Base-by-base conservation (phyloP, 1,140 invertebrate genomes). In the Sycobia sp. region DNA sequence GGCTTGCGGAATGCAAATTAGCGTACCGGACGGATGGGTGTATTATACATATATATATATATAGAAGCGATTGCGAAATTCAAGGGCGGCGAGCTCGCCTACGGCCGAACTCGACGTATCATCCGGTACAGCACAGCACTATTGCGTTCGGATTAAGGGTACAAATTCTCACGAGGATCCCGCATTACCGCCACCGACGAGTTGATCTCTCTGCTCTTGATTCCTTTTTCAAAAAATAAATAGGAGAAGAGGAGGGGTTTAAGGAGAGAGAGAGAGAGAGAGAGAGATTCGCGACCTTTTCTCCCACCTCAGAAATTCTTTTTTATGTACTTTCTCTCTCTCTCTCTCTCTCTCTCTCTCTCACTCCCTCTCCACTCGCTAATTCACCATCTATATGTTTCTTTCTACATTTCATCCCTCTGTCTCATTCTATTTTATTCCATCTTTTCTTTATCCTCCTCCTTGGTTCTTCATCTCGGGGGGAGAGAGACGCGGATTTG, bases 141-240 rank as follows among this genome's bases (percentile, higher is more conserved):
- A 58, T 51, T 59, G 29, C 55, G n/a, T 14, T 39, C 5, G 55
- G 55, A 65, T 65, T 65, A 65, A 64, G 47, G 47, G 32, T 46
- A 56, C 54, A 58, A 53, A 65, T 59, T 65, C 62, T 65, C 62
- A 65, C 62, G 62, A 65, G 55, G 62, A 59, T 65, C 18, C 59
- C n/a, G n/a, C 43, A 58, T 65, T 59, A 47, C 62, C 55, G 49
- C 47, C n/a, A n/a, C n/a, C n/a, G 62, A 59, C 55, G 55, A 65
- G 34, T 36, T 36, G 61, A 55, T 62, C n/a, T n/a, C n/a, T 32
- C 49, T 38, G 32, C 62, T 59, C 62, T n/a, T n/a, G 55, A 65
- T 53, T 65, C 55, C 47, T 46, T 65, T 65, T 64, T 29, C 39
- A 53, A 58, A 51, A 58, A n/a, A n/a, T n/a, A n/a, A n/a, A n/a